Evolutionary conservation across 2,113 vertebrate species (phyloP).

Genomic region (Leptocoma aspasia): DNA sequence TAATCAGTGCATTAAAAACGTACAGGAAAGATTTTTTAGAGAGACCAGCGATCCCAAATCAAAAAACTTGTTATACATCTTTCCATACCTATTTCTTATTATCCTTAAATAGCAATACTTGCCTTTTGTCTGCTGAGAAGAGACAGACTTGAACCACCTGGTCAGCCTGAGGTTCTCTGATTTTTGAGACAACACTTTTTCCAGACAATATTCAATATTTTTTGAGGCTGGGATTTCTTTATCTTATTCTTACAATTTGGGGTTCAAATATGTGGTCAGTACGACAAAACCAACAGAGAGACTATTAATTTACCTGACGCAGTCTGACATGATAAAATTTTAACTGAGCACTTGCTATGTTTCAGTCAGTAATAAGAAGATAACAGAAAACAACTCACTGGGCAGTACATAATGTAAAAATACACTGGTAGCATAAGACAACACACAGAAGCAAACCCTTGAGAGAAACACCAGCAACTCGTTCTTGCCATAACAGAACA

Average conservation of each 20-base stretch:
- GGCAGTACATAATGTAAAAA: not conserved
- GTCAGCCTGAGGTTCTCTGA: not conserved
- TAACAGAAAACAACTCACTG: not conserved
- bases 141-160: not conserved
- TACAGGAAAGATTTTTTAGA: not conserved
- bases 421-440: not conserved
- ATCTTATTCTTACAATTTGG: not conserved
- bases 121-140: not conserved
- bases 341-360: not conserved
- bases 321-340: not conserved
- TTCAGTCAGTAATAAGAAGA: not conserved
- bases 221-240: not conserved
- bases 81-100: not conserved
- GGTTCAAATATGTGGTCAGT: not conserved
- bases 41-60: not conserved
- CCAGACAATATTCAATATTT: not conserved
- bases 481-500: not conserved
- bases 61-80: not conserved
- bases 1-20: not conserved
- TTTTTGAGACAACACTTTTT: not conserved
- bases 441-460: not conserved
- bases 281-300: not conserved
- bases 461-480: conserved; percentile 12
- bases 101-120: not conserved
- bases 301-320: not conserved